Evolutionary conservation across 1,140 invertebrate genomes (phyloP).

Genomic region (Oppia nitens): DNA sequence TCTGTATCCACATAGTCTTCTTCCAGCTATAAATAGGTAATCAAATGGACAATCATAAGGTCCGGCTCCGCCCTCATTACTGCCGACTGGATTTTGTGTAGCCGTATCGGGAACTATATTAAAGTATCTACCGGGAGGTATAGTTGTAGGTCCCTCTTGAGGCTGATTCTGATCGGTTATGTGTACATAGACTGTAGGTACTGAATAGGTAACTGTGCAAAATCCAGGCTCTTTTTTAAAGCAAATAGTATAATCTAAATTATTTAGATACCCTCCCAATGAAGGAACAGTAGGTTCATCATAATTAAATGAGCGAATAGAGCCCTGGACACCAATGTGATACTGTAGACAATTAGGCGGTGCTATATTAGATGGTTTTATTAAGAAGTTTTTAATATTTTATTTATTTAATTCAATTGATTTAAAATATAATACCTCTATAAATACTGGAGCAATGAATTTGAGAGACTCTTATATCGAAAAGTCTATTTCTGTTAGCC

Average conservation of each 20-base stretch:
- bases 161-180: background rate
- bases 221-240: constrained; percentile 22
- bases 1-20: constrained; percentile 48
- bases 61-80: constrained; percentile 46
- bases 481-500: constrained; percentile 17
- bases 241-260: constrained; percentile 33
- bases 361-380: too few species aligned
- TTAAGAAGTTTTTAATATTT: too few species aligned
- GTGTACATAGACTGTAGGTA: constrained; percentile 1
- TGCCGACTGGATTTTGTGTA: constrained; percentile 34
- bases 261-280: constrained; percentile 29
- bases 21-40: constrained; percentile 45
- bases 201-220: constrained; percentile 34
- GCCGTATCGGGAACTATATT: constrained; percentile 7
- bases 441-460: constrained; percentile 22
- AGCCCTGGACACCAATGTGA: constrained; percentile 42
- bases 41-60: constrained; percentile 51
- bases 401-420: background rate
- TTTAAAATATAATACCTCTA: constrained; percentile 33
- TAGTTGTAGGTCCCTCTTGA: background rate
- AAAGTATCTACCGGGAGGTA: constrained; percentile 1
- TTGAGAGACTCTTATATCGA: constrained; percentile 18
- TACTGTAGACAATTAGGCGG: constrained; percentile 63
- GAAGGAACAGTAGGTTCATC: background rate
- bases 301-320: constrained; percentile 47